Evolutionary conservation across 2,797 vertebrate genomes (phyloP).

Genomic region (Pagetopsis macropterus): DNA sequence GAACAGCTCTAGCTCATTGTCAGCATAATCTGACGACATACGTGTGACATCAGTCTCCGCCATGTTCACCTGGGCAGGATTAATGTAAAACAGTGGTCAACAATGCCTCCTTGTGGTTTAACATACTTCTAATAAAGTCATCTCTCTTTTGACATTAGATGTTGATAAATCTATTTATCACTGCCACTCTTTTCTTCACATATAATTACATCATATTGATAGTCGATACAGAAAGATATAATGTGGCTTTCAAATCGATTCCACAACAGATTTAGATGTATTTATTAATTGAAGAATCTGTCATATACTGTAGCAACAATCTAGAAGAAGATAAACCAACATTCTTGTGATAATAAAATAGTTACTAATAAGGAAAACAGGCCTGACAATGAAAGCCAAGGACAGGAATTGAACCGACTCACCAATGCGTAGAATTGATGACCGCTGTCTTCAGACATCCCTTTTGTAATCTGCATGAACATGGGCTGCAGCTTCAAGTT

Average conservation of each 20-base stretch:
- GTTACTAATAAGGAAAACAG: neutral
- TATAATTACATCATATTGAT: neutral
- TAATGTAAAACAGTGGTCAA: conserved; percentile 1
- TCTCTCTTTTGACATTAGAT: neutral
- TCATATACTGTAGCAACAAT: neutral
- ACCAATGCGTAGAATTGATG: conserved; percentile 89
- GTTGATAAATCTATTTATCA: neutral
- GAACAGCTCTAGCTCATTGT: conserved; percentile 94
- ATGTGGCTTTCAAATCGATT: neutral
- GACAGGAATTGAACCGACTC: conserved; percentile 14
- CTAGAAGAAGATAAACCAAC: neutral
- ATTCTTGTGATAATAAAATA: neutral
- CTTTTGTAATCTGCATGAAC: conserved; percentile 93
- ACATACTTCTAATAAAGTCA: neutral
- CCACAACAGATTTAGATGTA: neutral
- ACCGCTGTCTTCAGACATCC: conserved; percentile 87
- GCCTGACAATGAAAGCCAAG: neutral
- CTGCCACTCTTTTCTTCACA: neutral
- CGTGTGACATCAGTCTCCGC: conserved; percentile 90
- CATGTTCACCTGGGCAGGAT: conserved; percentile 88
- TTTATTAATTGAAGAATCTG: neutral
- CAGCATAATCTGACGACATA: conserved; percentile 93
- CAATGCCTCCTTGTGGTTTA: neutral
- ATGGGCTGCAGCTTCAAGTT: conserved; percentile 91
- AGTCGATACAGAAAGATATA: no score